Conservation (phyloP, 2,797 vertebrate genomes). For the Danio tinwini region DNA sequence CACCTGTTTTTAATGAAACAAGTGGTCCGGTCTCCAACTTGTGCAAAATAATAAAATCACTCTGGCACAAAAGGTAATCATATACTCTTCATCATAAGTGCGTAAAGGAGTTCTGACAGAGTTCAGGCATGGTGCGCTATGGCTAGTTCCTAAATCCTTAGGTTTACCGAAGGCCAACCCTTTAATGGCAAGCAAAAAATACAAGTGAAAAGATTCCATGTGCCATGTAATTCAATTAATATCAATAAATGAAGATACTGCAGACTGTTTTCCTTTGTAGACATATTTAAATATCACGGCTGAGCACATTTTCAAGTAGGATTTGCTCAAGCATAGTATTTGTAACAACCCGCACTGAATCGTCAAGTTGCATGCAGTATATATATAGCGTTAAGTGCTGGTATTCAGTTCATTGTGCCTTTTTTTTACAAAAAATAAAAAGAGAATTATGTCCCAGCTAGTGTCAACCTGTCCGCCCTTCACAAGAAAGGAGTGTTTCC, state of each 20-base stretch:
- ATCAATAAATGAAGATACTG: neutral
- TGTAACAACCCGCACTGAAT: conserved; percentile 33
- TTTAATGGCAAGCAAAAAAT: conserved; percentile 1
- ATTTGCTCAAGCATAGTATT: conserved; percentile 3
- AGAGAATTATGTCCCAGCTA: conserved; percentile 61
- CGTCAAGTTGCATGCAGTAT: conserved; percentile 66
- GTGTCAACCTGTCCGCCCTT: conserved; percentile 67
- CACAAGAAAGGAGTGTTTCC: conserved; percentile 51
- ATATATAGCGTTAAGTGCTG: conserved; percentile 56
- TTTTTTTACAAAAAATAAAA: conserved; percentile 52
- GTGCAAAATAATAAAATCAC: conserved; percentile 56
- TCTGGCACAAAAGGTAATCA: conserved; percentile 58
- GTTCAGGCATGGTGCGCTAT: conserved; percentile 27
- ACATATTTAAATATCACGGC: neutral
- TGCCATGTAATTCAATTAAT: neutral
- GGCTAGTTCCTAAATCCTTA: conserved; percentile 14
- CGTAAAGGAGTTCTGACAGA: conserved; percentile 39
- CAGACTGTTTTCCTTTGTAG: neutral
- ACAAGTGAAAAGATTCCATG: neutral
- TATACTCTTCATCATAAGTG: conserved; percentile 56
- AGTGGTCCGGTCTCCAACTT: conserved; percentile 40
- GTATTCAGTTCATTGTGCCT: conserved; percentile 64
- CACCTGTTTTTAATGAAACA: conserved; percentile 62
- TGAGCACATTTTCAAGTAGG: conserved; percentile 14
- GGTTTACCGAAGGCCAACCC: neutral